A percentile compares a stretch with the other conserved stretches of the same genome.
phyloP scores from a whole-genome alignment of 2,797 vertebrate species.

The Crypturellus tataupa region DNA sequence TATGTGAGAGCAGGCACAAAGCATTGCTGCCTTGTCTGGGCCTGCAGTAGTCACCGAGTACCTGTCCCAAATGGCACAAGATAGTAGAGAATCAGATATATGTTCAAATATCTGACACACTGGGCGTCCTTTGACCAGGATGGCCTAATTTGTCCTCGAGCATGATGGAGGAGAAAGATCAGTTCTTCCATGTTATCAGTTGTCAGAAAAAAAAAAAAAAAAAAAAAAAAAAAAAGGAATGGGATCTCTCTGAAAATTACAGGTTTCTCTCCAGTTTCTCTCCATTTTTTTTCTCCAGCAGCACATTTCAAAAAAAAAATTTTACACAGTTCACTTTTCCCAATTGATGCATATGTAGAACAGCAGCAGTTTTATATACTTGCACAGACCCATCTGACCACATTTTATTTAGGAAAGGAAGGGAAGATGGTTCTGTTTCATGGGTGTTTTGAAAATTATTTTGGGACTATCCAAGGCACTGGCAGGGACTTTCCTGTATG shows the following conservation, averaged over 20 bases:
- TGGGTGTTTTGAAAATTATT: neutral
- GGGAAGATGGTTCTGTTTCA: neutral
- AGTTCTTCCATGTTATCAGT: neutral
- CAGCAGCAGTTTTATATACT: neutral
- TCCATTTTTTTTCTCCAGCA: neutral
- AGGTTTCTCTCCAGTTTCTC: neutral
- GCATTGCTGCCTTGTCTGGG: neutral
- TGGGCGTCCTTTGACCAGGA: neutral
- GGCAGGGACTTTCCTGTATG: neutral
- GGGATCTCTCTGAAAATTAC: neutral
- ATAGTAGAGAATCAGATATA: neutral
- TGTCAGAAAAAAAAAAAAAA: neutral
- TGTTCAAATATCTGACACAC: neutral
- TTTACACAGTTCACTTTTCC: neutral
- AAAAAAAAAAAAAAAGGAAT: too few species aligned
- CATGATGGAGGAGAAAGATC: neutral
- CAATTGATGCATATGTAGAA: neutral
- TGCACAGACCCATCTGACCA: neutral
- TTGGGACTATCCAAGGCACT: neutral
- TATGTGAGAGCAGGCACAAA: neutral
- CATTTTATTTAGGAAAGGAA: neutral
- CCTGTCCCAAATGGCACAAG: rapidly evolving
- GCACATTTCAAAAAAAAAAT: neutral
- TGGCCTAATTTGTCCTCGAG: neutral
- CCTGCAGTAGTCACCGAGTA: neutral